These are phyloP conservation scores for Pavo muticus DNA, from an alignment of 2,113 vertebrate genomes.

Conservation along the genomic window DNA sequence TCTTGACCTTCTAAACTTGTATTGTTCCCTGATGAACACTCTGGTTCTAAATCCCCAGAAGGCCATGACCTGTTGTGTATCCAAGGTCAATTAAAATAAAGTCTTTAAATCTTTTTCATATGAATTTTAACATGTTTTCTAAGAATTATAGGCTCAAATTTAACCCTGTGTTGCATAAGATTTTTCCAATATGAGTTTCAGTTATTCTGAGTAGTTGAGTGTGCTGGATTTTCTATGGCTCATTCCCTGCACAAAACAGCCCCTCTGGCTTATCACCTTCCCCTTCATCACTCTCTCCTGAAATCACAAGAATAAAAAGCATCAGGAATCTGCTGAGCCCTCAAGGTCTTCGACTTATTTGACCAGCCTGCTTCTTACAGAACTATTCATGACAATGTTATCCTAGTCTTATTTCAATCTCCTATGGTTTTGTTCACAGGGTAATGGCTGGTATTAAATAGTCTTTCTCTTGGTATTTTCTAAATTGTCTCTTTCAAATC, in stretches of 20 bases:
- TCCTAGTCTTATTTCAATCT: neutral
- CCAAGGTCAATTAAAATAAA: slow-evolving; percentile 68
- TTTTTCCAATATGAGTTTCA: slow-evolving; percentile 23
- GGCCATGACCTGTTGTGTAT: slow-evolving; percentile 39
- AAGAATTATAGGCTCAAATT: slow-evolving; percentile 14
- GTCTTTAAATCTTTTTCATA: slow-evolving; percentile 58
- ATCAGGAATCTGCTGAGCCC: neutral
- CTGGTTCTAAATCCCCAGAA: slow-evolving; percentile 53
- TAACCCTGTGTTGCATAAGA: neutral
- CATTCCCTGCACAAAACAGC: neutral
- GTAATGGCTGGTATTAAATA: neutral
- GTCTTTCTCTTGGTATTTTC: neutral
- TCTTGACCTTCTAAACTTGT: slow-evolving; percentile 59
- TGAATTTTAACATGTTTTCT: slow-evolving; percentile 44
- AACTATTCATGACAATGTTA: neutral
- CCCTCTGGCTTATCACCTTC: slow-evolving; percentile 31
- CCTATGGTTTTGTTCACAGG: neutral
- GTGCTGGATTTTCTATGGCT: neutral
- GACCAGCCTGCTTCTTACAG: neutral
- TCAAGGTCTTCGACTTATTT: neutral
- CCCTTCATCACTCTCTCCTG: neutral
- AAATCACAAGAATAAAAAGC: slow-evolving; percentile 41
- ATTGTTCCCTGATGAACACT: slow-evolving; percentile 47
- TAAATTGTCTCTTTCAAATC: neutral
- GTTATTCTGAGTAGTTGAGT: neutral